phyloP scores from a whole-genome alignment of 2,113 vertebrate genomes.

The Pseudorhombus dupliciocellatus region DNA sequence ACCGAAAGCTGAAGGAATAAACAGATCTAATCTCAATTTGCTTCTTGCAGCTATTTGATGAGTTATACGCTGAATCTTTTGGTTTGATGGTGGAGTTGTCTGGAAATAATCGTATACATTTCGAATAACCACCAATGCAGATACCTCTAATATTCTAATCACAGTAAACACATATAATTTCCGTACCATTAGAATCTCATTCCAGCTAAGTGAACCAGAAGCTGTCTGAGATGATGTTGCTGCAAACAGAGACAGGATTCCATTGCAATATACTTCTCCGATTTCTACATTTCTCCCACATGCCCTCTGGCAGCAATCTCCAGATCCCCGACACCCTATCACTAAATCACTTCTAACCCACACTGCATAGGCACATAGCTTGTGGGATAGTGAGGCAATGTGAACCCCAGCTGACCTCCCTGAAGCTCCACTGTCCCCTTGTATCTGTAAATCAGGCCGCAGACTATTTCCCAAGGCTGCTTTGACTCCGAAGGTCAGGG shows the following conservation, averaged over 20 bases:
- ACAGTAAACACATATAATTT: neutral
- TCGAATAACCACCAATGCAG: neutral
- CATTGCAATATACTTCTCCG: slow-evolving; percentile 61
- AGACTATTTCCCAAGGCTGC: slow-evolving; percentile 71
- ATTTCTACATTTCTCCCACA: slow-evolving; percentile 66
- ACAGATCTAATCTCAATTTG: neutral
- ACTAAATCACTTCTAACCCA: slow-evolving; percentile 71
- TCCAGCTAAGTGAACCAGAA: slow-evolving; percentile 2
- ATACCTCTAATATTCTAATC: neutral
- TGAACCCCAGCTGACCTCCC: slow-evolving; percentile 60
- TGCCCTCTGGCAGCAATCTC: slow-evolving; percentile 56
- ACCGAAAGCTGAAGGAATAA: neutral
- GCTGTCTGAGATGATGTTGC: slow-evolving; percentile 50
- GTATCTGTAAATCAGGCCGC: slow-evolving; percentile 74
- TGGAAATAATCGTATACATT: neutral
- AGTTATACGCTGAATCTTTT: neutral
- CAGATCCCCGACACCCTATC: slow-evolving; percentile 52
- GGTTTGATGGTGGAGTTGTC: neutral
- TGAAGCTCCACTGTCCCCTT: slow-evolving; percentile 33
- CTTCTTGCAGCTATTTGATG: neutral
- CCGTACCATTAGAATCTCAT: neutral
- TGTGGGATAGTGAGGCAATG: slow-evolving; percentile 63
- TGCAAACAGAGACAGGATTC: slow-evolving; percentile 51
- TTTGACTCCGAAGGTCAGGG: slow-evolving; percentile 59
- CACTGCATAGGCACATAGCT: slow-evolving; percentile 37